Conservation (phyloP, 37 sponge, comb jelly and placozoan species). For the Halisarca cf. caerulea region DNA sequence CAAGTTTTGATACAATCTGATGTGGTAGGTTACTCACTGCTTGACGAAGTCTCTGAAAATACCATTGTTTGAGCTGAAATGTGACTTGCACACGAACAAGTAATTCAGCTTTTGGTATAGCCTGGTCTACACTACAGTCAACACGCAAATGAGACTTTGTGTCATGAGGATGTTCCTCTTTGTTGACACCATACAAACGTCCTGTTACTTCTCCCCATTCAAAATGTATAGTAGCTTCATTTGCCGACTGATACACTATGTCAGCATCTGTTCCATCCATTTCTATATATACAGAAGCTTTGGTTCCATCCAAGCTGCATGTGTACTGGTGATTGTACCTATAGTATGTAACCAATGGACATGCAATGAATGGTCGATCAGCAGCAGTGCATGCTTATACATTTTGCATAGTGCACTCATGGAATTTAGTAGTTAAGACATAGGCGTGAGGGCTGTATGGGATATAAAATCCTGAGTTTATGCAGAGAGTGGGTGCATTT, state of each 20-base stretch:
- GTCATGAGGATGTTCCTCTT: neutral
- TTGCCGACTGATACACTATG: neutral
- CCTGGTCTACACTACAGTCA: neutral
- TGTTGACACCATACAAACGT: neutral
- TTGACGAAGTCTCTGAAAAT: conserved; percentile 54
- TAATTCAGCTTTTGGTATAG: neutral
- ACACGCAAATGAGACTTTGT: neutral
- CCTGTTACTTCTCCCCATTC: neutral
- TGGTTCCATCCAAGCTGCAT: no score
- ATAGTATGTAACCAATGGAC: no score
- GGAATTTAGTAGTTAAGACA: no score
- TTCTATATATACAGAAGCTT: no score
- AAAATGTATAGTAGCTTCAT: neutral
- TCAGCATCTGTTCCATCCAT: neutral
- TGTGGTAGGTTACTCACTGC: conserved; percentile 31
- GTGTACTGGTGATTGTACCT: no score
- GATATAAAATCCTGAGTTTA: no score
- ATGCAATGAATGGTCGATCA: no score
- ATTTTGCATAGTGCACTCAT: no score
- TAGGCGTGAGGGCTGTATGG: no score
- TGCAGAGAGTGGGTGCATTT: no score
- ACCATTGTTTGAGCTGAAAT: conserved; percentile 66
- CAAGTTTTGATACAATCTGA: conserved; percentile 17
- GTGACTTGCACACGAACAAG: neutral
- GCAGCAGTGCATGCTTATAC: no score